These are phyloP conservation scores for Microcebus lehilahytsara DNA, from an alignment of 2,113 vertebrate genomes.

Conservation along the genomic window DNA sequence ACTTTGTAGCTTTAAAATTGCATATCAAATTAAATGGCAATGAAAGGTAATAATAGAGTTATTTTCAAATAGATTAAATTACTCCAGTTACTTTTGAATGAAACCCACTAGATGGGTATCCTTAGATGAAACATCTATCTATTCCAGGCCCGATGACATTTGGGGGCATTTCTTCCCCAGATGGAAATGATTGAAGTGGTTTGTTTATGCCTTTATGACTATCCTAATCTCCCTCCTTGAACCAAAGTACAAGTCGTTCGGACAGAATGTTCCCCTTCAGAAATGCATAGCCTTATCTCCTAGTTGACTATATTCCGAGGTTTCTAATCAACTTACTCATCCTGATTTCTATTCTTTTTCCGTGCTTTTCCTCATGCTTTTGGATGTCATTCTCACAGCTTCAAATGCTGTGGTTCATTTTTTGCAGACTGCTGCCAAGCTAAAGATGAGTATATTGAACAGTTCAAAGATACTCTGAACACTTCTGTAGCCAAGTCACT, in stretches of 20 bases:
- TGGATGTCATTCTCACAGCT: neutral
- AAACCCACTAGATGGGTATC: neutral
- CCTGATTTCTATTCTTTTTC: neutral
- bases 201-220: neutral
- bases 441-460: conserved; percentile 90
- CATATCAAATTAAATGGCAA: neutral
- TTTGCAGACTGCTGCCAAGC: conserved; percentile 91
- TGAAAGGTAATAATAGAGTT: conserved; percentile 13
- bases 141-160: neutral
- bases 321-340: neutral
- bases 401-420: neutral
- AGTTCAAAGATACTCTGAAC: conserved; percentile 92
- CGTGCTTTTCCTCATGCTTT: neutral
- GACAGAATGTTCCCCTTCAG: neutral
- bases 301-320: neutral
- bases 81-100: neutral
- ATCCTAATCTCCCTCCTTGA: neutral
- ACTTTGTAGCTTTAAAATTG: neutral
- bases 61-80: conserved; percentile 11
- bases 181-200: neutral
- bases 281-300: neutral
- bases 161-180: neutral
- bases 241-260: neutral
- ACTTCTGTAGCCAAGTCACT: conserved; percentile 88
- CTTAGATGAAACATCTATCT: neutral